Evolutionary conservation across 2,113 vertebrate species (phyloP), one percentile per base, ranked within the genome.

Genomic region (Nibea coibor): DNA sequence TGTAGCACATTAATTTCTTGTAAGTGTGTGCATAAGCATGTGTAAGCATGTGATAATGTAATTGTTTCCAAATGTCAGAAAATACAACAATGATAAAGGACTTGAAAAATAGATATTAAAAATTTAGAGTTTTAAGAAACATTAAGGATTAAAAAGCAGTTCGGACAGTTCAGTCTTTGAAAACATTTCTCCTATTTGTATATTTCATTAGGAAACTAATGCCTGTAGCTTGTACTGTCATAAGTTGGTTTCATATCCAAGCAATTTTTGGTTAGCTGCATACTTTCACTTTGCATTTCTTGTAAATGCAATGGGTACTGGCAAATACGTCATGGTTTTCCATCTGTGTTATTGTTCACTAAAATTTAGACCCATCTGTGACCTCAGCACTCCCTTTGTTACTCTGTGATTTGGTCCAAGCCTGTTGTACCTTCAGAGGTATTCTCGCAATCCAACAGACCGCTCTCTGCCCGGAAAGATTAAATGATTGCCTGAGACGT

Each of bases 1-100:
- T 50, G 69, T 72, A 76, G 83, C 66, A 75, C 72, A 75, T 67
- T 45, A 4, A 84, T 88, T 91, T 83, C 31, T 75, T 42, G 45
- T 64, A 75, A 83, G 71, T 78, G 58, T 69, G n/a, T n/a, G n/a
- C n/a, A n/a, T n/a, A n/a, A 69, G 28, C 42, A 56, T 80, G 78
- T 72, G n/a, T n/a, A n/a, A n/a, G n/a, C 78, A 75, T 57, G 45
- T 19, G 14, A 26, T 70, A 78, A 86, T 81, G 48, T 68, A 68
- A 76, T 82, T 78, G n/a, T 61, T 61, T 82, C 50, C 11, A 78
- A 84, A 82, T 79, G 70, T 74, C 35, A 70, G n/a, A 51, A 50
- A 67, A 63, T 35, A 35, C 31, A 50, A 42, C 20, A 5, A 64
- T 39, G 8, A 47, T 22, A 28, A 50, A 56, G 50, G 4, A 61